These are phyloP conservation scores for Promerops cafer DNA, from an alignment of 2,113 vertebrate species.

Conservation along the genomic window DNA sequence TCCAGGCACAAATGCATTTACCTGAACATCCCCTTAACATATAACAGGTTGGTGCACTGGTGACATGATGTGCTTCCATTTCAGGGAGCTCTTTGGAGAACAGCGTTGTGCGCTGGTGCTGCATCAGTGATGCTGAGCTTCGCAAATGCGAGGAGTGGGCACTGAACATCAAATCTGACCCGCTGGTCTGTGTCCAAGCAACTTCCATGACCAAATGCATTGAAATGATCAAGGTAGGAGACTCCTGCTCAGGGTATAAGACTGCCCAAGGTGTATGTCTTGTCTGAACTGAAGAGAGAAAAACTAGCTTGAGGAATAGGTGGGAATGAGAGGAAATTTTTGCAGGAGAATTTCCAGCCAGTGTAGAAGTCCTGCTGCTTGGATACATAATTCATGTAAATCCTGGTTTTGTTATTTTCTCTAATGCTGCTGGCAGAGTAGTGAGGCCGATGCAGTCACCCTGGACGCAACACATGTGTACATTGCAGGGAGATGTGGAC, in stretches of 20 bases:
- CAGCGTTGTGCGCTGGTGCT: slow-evolving; percentile 89
- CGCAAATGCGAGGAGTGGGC: slow-evolving; percentile 89
- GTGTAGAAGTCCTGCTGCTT: neutral
- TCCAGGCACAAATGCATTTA: neutral
- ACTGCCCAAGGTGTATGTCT: neutral
- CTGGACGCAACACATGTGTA: slow-evolving; percentile 85
- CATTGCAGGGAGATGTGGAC: slow-evolving; percentile 83
- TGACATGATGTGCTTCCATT: neutral
- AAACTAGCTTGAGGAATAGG: neutral
- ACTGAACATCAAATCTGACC: slow-evolving; percentile 81
- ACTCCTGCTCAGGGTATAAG: neutral
- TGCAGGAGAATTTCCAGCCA: neutral
- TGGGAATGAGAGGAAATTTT: neutral
- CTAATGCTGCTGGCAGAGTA: slow-evolving; percentile 68
- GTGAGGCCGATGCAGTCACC: slow-evolving; percentile 85
- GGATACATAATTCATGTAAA: neutral
- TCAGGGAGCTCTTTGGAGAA: slow-evolving; percentile 87
- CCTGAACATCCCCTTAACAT: neutral
- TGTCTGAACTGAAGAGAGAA: neutral
- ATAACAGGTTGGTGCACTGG: neutral
- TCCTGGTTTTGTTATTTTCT: neutral
- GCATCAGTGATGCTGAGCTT: slow-evolving; percentile 84
- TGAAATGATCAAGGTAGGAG: slow-evolving; percentile 84
- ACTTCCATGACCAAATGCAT: slow-evolving; percentile 82
- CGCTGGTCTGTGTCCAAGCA: slow-evolving; percentile 81